Percentiles rank a stretch among this genome's conserved stretches.
Evolutionary conservation across 2,113 vertebrate species (phyloP).

Genomic region (Chamaetylas fuelleborni): DNA sequence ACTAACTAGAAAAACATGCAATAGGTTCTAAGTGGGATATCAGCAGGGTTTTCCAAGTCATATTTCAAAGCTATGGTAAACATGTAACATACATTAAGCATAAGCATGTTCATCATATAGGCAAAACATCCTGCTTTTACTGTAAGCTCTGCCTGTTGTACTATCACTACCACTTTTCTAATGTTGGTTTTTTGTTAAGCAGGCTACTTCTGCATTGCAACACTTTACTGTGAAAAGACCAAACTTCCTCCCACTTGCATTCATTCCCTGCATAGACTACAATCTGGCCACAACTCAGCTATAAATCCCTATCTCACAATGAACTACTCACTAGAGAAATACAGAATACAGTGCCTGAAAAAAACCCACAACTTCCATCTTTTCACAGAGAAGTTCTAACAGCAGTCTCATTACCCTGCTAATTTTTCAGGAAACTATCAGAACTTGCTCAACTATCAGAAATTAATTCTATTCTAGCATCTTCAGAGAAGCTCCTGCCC

Average conservation of each 20-base stretch:
- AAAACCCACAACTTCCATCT: not conserved
- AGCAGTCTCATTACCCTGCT: not conserved
- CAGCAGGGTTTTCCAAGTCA: not conserved
- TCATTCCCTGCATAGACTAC: not conserved
- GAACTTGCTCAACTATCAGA: not conserved
- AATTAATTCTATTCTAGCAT: not conserved
- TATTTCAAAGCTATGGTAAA: not conserved
- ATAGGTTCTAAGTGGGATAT: not conserved
- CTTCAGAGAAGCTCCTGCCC: not conserved
- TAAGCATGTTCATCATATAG: not conserved
- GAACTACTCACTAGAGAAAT: constrained; percentile 1
- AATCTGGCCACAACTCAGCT: not conserved
- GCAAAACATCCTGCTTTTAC: not conserved
- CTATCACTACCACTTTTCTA: not conserved
- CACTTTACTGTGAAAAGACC: not conserved
- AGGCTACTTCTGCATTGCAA: not conserved
- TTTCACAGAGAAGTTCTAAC: not conserved
- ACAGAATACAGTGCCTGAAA: not conserved
- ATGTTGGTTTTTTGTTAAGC: not conserved
- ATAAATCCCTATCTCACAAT: not conserved
- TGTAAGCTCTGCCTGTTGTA: not conserved
- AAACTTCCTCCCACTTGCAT: not conserved
- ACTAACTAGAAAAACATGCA: not conserved
- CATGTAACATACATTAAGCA: not conserved
- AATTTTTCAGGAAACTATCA: not conserved